Evolutionary conservation across 2,113 vertebrate species (phyloP).

Genomic region (Phaetusa simplex): DNA sequence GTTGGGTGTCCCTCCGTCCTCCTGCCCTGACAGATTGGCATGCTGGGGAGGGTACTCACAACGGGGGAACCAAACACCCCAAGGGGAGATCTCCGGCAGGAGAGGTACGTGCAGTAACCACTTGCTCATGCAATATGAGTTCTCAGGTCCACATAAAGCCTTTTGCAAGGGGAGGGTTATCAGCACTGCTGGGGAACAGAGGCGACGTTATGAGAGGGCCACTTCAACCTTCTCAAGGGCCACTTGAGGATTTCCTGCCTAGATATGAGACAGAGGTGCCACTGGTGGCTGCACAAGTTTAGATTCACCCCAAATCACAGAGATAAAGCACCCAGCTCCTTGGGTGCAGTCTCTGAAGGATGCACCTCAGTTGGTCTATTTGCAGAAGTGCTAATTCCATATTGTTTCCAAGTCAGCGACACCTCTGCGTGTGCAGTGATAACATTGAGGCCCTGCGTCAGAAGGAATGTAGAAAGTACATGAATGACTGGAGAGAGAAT

Average conservation of each 20-base stretch:
- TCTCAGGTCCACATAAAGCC: not conserved
- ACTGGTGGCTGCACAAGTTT: not conserved
- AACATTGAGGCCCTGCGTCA: not conserved
- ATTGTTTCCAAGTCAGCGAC: not conserved
- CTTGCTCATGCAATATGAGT: not conserved
- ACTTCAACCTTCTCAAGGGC: not conserved
- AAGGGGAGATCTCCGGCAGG: not conserved
- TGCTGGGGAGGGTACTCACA: not conserved
- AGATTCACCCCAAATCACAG: not conserved
- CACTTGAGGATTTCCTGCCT: not conserved
- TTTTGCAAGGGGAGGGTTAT: not conserved
- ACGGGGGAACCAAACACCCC: fast-evolving
- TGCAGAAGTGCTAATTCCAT: not conserved
- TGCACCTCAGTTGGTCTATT: not conserved
- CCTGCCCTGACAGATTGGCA: not conserved
- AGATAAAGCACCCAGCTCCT: not conserved
- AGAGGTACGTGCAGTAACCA: not conserved
- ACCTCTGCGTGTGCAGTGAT: not conserved
- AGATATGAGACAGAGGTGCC: not conserved
- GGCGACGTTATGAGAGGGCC: fast-evolving
- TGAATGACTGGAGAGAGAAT: not conserved
- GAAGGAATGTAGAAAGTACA: slow-evolving; percentile 13
- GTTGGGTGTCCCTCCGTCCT: not conserved
- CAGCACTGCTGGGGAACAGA: not conserved
- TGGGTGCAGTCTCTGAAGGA: not conserved